Evolutionary conservation across 1,140 invertebrate species (phyloP).

Genomic region (Calephelis nemesis): DNA sequence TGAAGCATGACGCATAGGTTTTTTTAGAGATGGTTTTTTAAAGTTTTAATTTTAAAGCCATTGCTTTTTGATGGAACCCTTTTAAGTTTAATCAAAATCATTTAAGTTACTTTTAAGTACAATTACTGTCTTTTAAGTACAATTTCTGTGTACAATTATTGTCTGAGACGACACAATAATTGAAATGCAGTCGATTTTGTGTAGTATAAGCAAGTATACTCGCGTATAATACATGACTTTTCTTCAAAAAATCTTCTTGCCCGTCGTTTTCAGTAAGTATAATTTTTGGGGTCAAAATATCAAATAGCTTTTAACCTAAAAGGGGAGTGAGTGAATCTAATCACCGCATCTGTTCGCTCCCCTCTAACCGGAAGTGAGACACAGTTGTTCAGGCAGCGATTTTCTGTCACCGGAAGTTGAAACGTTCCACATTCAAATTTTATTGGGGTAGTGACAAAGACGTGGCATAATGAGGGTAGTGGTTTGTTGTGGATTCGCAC

Average conservation of each 20-base stretch:
- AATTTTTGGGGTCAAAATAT: slow-evolving; percentile 48
- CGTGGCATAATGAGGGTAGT: slow-evolving; percentile 53
- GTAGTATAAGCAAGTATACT: too few species aligned
- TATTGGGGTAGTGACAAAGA: slow-evolving; percentile 65
- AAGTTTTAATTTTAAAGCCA: too few species aligned
- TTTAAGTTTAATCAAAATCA: too few species aligned
- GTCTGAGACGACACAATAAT: too few species aligned
- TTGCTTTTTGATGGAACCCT: too few species aligned
- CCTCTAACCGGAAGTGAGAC: slow-evolving; percentile 71
- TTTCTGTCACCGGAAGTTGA: slow-evolving; percentile 75
- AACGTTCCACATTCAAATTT: slow-evolving; percentile 76
- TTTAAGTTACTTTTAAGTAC: too few species aligned
- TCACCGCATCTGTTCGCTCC: slow-evolving; percentile 71
- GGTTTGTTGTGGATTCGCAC: slow-evolving; percentile 30
- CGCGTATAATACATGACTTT: background rate
- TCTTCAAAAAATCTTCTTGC: slow-evolving; percentile 28
- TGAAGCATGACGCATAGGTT: too few species aligned
- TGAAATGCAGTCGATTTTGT: too few species aligned
- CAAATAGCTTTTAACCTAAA: slow-evolving; percentile 61
- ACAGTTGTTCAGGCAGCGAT: slow-evolving; percentile 73
- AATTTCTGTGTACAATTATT: too few species aligned
- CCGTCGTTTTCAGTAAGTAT: slow-evolving; percentile 29
- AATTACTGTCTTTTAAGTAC: too few species aligned
- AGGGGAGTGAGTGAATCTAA: slow-evolving; percentile 61
- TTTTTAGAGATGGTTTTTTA: too few species aligned